These are phyloP conservation scores for Mesorhabditis sp. DNA, from an alignment of 2,888 invertebrate species.

Conservation along the genomic window DNA sequence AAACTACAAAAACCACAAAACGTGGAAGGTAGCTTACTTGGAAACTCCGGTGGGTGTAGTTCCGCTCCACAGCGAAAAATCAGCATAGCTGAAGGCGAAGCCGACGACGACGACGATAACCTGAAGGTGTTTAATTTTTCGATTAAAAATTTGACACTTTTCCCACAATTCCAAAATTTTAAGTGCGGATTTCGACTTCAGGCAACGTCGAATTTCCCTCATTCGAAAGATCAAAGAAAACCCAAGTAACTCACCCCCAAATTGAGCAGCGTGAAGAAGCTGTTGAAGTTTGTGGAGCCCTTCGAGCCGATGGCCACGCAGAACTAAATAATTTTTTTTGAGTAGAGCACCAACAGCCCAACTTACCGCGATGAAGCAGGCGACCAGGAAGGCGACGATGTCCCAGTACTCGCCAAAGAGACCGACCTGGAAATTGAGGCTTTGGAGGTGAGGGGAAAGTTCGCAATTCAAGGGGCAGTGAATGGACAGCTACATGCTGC, in stretches of 20 bases:
- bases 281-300: slow-evolving; percentile 58
- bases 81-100: slow-evolving; percentile 78
- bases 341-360: slow-evolving; percentile 51
- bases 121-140: neutral
- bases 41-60: slow-evolving; percentile 58
- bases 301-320: slow-evolving; percentile 59
- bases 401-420: slow-evolving; percentile 58
- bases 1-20: neutral
- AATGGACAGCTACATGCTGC: no score
- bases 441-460: neutral
- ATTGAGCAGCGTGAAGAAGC: slow-evolving; percentile 53
- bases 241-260: slow-evolving; percentile 16
- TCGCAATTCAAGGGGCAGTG: neutral
- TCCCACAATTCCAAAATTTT: no score
- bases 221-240: neutral
- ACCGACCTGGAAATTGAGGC: slow-evolving; percentile 16
- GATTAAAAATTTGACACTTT: no score
- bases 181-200: no score
- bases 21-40: slow-evolving; percentile 37
- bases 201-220: no score
- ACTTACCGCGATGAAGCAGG: slow-evolving; percentile 48
- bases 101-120: slow-evolving; percentile 57
- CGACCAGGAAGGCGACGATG: slow-evolving; percentile 54
- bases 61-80: slow-evolving; percentile 60
- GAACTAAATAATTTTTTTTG: slow-evolving; percentile 58